These are phyloP conservation scores for Perca fluviatilis DNA, from an alignment of 2,113 vertebrate species.

Conservation along the genomic window DNA sequence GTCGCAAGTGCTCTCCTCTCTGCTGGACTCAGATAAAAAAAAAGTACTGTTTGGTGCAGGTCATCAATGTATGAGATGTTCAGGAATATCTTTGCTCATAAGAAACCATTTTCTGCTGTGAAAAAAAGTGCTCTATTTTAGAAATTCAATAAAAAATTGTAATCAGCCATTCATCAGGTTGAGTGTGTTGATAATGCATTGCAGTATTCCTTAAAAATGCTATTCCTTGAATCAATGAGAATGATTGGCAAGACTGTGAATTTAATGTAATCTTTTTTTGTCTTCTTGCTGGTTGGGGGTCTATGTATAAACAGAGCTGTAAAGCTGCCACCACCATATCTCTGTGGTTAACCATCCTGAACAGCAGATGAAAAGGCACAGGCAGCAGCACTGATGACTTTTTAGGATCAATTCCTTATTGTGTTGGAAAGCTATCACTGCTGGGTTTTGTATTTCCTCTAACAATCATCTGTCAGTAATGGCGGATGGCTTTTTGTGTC, in stretches of 20 bases:
- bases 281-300: background rate
- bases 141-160: background rate
- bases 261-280: background rate
- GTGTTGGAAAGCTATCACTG: constrained; percentile 33
- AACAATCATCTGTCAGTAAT: constrained; percentile 56
- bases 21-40: background rate
- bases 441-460: constrained; percentile 28
- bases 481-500: constrained; percentile 41
- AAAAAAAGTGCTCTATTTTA: background rate
- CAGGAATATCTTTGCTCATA: background rate
- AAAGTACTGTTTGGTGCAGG: background rate
- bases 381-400: constrained; percentile 42
- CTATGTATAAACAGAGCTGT: background rate
- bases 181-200: background rate
- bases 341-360: constrained; percentile 50
- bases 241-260: background rate
- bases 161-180: fast-evolving
- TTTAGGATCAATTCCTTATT: constrained; percentile 61
- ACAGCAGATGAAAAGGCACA: constrained; percentile 30
- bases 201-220: background rate
- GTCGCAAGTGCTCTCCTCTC: background rate
- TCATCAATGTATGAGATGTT: background rate
- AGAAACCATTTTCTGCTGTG: background rate
- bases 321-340: constrained; percentile 8
- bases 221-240: background rate